Evolutionary conservation across 2,888 invertebrate genomes (phyloP), one percentile per base, ranked within the genome.

Genomic region (Macrosoma leucophasiata): DNA sequence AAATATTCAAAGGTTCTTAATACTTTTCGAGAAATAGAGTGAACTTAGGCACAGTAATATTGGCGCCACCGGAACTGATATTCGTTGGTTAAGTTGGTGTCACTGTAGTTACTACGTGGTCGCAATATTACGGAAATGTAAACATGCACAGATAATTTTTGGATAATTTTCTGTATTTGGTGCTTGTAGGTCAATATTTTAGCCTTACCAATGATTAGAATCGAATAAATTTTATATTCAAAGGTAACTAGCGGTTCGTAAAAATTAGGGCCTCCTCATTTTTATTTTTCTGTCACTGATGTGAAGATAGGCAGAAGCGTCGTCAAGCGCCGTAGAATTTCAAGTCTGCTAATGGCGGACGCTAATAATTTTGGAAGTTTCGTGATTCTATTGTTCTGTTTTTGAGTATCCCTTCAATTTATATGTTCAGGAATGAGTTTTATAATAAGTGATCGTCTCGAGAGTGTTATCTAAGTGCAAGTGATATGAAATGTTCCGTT

Each of bases 331-430:
- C 62, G 67, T 71, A 78, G 74, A 76, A 74, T 72, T 74, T 73
- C 69, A 69, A 76, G 76, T 77, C 77, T 68, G 79, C 81, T 69
- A 84, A 85, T 85, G 84, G 84, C 84, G 84, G 84, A 84, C 81
- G 78, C 76, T 68, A 78, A 78, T 82, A 82, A 77, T 78, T 82
- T 81, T 79, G 77, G 79, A 71, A 81, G 76, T 79, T 79, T 84
- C 71, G 82, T 82, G 81, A 70, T 75, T 79, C 76, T 75, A 81
- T 84, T 81, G 79, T 81, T 81, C 78, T 71, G 70, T 75, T 73
- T 70, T 71, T 67, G 52, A 73, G 63, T 65, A 72, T 66, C 65
- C 60, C 58, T 52, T 62, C 31, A 60, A 55, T 60, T 62, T 62
- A 55, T 52, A 53, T 54, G 55, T 55, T 66, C 57, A 60, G 72